Evolutionary conservation across 2,888 invertebrate genomes (phyloP), one percentile per base, ranked within the genome.

Genomic region (Xanthorhoe spadicearia): DNA sequence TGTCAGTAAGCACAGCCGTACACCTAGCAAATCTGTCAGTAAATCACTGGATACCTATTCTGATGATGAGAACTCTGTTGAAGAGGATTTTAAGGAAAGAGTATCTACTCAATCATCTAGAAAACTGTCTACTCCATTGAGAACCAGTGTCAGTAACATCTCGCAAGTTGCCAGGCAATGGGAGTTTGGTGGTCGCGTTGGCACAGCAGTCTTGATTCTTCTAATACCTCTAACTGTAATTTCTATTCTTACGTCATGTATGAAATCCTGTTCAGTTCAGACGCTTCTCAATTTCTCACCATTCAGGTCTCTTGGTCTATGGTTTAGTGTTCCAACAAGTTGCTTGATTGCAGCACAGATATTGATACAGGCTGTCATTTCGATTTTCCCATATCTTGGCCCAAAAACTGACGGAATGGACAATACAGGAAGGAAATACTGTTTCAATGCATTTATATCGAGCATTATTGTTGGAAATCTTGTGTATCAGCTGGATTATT

Each of bases 371-470:
- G 89, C 92, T 2, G 32, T 94, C 3, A 79, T 95, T 59, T 86
- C 94, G 10, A 74, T 93, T 18, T 50, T 95, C 55, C 95, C 95
- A 9, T 68, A 64, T 53, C 10, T 68, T 8, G 94, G 94, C 51
- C 82, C 78, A 35, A 92, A 86, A 78, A 81, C 93, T 52, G 83
- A 85, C 57, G 77, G 84, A 51, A 78, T 85, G 76, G 88, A 89
- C 70, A 81, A 80, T 1, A 78, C 81, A 4, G 85, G 83, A 13
- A 81, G 67, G 35, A 87, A 80, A 70, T 82, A 83, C 52, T 85
- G 83, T 71, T 92, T 91, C 71, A 96, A 96, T 87, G 95, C 94
- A 72, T 81, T 94, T 53, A 93, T 94, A 74, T 85, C 93, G 8
- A 82, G 90, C 63, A 61, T 94, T 63, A 71, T 94, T 48, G 86